Percentiles rank a stretch among this genome's conserved stretches.
These are phyloP conservation scores for Hydrotaea cyrtoneurina DNA, from an alignment of 2,888 invertebrate genomes.

Conservation along the genomic window DNA sequence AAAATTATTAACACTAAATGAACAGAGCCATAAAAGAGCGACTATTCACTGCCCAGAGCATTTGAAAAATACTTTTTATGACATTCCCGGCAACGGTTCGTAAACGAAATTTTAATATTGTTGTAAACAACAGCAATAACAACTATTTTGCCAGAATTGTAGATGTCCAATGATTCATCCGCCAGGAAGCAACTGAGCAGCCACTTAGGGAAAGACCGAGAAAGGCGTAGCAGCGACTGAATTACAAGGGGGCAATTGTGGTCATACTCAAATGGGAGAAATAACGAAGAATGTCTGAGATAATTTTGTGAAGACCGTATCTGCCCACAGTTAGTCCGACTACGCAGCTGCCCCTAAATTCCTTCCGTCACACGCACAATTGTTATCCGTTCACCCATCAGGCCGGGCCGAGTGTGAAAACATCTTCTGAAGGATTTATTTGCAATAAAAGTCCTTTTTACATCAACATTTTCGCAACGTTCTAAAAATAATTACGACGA, in stretches of 20 bases:
- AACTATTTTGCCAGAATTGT: background rate
- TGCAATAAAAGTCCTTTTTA: constrained; percentile 60
- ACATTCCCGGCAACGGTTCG: background rate
- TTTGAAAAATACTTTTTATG: background rate
- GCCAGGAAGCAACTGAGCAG: too few species aligned
- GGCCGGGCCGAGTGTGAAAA: constrained; percentile 13
- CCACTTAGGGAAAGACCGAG: too few species aligned
- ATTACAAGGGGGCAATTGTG: too few species aligned
- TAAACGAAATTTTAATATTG: background rate
- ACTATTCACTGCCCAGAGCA: background rate
- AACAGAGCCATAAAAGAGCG: background rate
- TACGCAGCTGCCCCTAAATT: background rate
- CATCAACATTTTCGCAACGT: background rate
- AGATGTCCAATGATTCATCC: background rate
- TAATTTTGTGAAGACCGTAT: too few species aligned
- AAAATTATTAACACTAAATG: constrained; percentile 12
- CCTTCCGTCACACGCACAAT: background rate
- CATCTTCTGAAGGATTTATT: constrained; percentile 62
- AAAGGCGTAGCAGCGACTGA: too few species aligned
- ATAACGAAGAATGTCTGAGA: too few species aligned
- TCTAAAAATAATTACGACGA: constrained; percentile 2
- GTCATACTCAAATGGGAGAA: too few species aligned
- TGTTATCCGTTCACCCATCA: background rate
- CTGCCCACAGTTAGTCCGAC: too few species aligned
- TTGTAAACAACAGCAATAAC: constrained; percentile 14